Conservation (phyloP, 2,113 vertebrate species). For the Hepsetus odoe region DNA sequence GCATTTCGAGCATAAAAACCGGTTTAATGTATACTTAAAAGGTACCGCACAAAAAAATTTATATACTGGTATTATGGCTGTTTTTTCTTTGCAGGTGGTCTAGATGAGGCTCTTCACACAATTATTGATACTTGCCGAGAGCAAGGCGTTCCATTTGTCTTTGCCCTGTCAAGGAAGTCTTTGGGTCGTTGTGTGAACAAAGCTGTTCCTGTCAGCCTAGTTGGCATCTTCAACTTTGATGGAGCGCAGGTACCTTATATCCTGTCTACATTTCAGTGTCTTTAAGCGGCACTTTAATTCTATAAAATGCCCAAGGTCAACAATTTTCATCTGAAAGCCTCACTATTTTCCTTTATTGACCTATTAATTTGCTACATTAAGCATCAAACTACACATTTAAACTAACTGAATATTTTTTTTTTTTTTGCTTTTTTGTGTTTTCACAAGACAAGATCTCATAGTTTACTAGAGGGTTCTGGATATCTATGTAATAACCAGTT, state of each 20-base stretch:
- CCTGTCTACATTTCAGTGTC: background rate
- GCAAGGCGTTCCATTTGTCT: slow-evolving; percentile 91
- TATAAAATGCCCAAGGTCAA: background rate
- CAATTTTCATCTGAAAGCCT: too few species aligned
- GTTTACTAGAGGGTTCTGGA: too few species aligned
- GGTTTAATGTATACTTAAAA: too few species aligned
- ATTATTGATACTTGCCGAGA: slow-evolving; percentile 90
- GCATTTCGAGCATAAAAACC: too few species aligned
- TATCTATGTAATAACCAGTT: too few species aligned
- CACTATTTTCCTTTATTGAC: too few species aligned
- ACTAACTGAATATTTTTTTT: too few species aligned
- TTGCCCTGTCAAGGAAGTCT: slow-evolving; percentile 91
- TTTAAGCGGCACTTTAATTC: background rate
- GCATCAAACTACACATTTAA: too few species aligned
- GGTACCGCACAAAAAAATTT: background rate
- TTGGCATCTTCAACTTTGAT: slow-evolving; percentile 98
- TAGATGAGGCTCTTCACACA: slow-evolving; percentile 92
- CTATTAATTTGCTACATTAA: too few species aligned
- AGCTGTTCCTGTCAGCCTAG: slow-evolving; percentile 93
- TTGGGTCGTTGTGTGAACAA: slow-evolving; percentile 95
- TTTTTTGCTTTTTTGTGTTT: too few species aligned
- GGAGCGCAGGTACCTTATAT: slow-evolving; percentile 88
- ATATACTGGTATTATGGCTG: too few species aligned
- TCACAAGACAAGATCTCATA: too few species aligned
- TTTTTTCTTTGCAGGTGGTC: slow-evolving; percentile 79